Base-by-base conservation (phyloP, 2,888 invertebrate genomes). In the Acrobasis consociella region DNA sequence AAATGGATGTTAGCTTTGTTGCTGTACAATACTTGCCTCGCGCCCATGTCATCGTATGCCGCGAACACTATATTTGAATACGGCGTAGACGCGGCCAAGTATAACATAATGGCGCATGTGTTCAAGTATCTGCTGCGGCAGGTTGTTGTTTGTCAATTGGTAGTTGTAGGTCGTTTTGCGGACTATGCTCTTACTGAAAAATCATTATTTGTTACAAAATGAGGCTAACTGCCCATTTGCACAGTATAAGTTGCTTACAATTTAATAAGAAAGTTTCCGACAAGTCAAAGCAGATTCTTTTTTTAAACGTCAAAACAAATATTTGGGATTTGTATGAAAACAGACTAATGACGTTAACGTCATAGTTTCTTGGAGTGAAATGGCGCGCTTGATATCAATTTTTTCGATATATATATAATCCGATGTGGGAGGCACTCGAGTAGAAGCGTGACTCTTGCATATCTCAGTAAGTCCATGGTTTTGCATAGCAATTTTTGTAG, bases 391-490 rank as follows among this genome's bases (percentile, higher is more conserved):
- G n/a, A n/a, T n/a, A n/a, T n/a, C n/a, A n/a, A n/a, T n/a, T n/a
- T n/a, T 31, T 31, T 31, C 31, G 2, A 2, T 31, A 31, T 31
- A 7, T 5, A 31, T 31, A 31, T 0, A 31, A 31, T 31, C 7
- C 31, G 8, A 5, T 31, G 31, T 22, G 22, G 2, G 2, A 3
- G 22, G 22, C 22, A 22, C 2, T 31, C 2, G 31, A 8, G 31
- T 31, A 31, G 31, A 31, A 31, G 31, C 8, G 31, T 31, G 7
- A 7, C 5, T 31, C 31, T 31, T 31, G 8, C 31, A 31, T 31
- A 60, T 15, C 38, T 76, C 80, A 84, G 91, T 92, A 87, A 92
- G 91, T 91, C 91, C 91, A 92, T 91, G 86, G 91, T 91, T 91
- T 91, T 91, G 91, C 91, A 90, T 83, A 78, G 80, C 81, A 72